A percentile compares a stretch with the other conserved stretches of the same genome.
Evolutionary conservation across 2,113 vertebrate species (phyloP).

Genomic region (Dipodomys spectabilis): DNA sequence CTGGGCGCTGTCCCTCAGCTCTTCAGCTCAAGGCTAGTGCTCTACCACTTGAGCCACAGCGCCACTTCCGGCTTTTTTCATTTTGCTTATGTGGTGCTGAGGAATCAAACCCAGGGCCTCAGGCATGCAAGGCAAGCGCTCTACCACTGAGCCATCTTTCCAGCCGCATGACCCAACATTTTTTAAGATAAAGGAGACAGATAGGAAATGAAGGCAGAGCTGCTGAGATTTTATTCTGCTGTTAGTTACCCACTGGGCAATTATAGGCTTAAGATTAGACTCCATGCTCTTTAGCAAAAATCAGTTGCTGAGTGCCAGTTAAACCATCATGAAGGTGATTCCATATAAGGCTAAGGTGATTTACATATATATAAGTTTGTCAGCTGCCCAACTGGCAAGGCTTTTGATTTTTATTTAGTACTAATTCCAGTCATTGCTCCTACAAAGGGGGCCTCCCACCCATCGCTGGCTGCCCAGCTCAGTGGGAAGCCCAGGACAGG

Average conservation of each 20-base stretch:
- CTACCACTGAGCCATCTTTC: too few relatives aligned
- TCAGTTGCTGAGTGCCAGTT: not conserved
- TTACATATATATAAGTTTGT: slow-evolving; percentile 47
- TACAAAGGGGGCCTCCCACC: not conserved
- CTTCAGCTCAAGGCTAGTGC: too few relatives aligned
- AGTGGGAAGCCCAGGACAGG: not conserved
- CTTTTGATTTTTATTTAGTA: slow-evolving; percentile 1
- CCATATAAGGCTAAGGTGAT: not conserved
- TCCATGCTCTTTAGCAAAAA: not conserved
- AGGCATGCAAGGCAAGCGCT: too few relatives aligned
- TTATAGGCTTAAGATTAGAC: not conserved
- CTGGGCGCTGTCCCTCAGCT: too few relatives aligned
- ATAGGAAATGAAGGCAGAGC: not conserved
- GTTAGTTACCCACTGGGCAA: not conserved
- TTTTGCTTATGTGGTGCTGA: too few relatives aligned
- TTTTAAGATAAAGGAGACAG: not conserved
- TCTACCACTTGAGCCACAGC: too few relatives aligned
- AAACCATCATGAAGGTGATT: not conserved
- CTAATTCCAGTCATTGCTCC: not conserved
- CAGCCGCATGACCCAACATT: too few relatives aligned
- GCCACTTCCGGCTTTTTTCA: too few relatives aligned
- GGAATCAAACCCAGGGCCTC: too few relatives aligned
- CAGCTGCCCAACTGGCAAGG: not conserved
- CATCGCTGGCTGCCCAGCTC: not conserved
- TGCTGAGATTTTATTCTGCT: not conserved